A percentile compares a stretch with the other conserved stretches of the same genome.
phyloP scores from a whole-genome alignment of 30 jellyfish, hydroid and myxozoan genomes.

The Pseudorhiza aurosa region DNA sequence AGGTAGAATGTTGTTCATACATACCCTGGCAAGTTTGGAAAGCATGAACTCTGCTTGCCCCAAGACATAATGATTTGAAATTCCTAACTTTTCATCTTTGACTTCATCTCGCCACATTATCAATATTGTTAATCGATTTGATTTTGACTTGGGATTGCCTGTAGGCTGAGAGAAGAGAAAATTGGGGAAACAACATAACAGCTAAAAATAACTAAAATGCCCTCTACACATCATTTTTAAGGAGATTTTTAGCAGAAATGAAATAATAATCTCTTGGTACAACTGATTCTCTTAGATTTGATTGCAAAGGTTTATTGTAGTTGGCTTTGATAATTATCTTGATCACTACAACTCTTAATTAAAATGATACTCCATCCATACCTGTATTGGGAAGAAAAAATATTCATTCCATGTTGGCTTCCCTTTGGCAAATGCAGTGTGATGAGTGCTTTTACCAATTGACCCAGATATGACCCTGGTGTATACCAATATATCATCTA shows the following conservation, averaged over 20 bases:
- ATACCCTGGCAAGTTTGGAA: constrained; percentile 42
- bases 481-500: constrained; percentile 48
- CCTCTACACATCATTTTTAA: too few relatives aligned
- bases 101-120: constrained; percentile 68
- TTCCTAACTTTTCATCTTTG: constrained; percentile 39
- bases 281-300: too few relatives aligned
- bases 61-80: constrained; percentile 46
- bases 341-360: too few relatives aligned
- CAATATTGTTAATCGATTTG: constrained; percentile 34
- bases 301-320: too few relatives aligned
- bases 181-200: too few relatives aligned
- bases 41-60: constrained; percentile 58
- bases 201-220: too few relatives aligned
- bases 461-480: constrained; percentile 65
- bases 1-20: neutral
- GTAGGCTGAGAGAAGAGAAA: constrained; percentile 38
- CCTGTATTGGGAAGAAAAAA: constrained; percentile 61
- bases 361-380: too few relatives aligned
- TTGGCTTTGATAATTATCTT: too few relatives aligned
- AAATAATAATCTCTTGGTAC: too few relatives aligned
- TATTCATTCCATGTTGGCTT: constrained; percentile 72
- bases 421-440: constrained; percentile 47
- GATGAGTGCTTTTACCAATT: constrained; percentile 57
- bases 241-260: too few relatives aligned
- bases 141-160: constrained; percentile 55